phyloP scores from a whole-genome alignment of 2,797 vertebrate species.

The Lepus oiostolus region DNA sequence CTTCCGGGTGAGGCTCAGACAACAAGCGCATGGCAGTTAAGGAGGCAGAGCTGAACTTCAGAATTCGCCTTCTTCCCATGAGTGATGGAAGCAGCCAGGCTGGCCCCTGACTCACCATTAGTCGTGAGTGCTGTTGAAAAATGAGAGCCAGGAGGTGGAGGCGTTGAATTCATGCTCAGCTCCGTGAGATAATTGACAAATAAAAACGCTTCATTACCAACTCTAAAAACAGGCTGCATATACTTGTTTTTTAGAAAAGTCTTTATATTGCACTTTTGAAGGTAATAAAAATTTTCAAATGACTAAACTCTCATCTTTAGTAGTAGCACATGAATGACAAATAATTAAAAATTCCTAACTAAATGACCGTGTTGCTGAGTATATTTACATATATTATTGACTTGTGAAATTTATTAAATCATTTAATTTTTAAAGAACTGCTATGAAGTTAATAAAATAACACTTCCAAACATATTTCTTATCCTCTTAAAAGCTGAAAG shows the following conservation, averaged over 20 bases:
- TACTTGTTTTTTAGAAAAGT: conserved; percentile 58
- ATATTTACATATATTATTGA: conserved; percentile 64
- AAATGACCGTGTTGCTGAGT: conserved; percentile 38
- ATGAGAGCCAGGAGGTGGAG: conserved; percentile 6
- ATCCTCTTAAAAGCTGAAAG: conserved; percentile 69
- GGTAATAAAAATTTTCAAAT: conserved; percentile 51
- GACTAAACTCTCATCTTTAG: conserved; percentile 47
- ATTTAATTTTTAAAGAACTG: conserved; percentile 54
- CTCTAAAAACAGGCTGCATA: neutral
- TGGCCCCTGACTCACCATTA: neutral
- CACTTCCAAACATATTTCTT: conserved; percentile 60
- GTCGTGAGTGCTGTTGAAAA: conserved; percentile 27
- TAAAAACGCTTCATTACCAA: conserved; percentile 1
- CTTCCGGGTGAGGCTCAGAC: neutral
- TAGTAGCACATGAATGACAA: conserved; percentile 28
- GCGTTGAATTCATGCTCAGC: conserved; percentile 41
- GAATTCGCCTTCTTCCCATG: neutral
- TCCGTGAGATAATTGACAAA: conserved; percentile 52
- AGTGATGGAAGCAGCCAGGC: neutral
- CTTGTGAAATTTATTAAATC: conserved; percentile 41
- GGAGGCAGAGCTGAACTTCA: neutral
- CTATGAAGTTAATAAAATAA: conserved; percentile 25
- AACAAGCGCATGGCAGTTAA: neutral
- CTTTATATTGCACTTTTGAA: conserved; percentile 61
- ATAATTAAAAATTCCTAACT: conserved; percentile 64